Base-by-base conservation (phyloP, 2,797 vertebrate genomes). In the Phyllotis vaccarum region DNA sequence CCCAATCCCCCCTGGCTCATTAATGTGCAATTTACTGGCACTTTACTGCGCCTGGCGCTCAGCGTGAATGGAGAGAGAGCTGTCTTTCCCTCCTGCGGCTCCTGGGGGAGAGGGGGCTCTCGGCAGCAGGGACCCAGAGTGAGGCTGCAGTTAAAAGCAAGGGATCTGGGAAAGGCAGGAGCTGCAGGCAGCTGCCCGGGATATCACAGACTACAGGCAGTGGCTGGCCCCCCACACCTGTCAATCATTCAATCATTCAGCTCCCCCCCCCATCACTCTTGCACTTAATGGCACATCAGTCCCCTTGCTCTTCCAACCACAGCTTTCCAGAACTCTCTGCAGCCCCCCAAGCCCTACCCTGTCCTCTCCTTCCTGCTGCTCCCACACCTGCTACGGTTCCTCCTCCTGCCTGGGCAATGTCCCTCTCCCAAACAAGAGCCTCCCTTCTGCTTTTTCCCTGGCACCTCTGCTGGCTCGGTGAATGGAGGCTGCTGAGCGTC, bases 21-120 rank as follows among this genome's bases (percentile, higher is more conserved):
- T 99, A 99, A 98, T 98, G 98, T 94, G 98, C 98, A 98, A 98
- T 98, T 99, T 98, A 98, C 98, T 96, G 98, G 98, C 98, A 98
- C 98, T 98, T 98, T 98, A 98, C 98, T 95, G 98, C 97, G 98
- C 97, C 98, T 98, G 97, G 98, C 97, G 96, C 97, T 98, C 98
- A 98, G 98, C 72, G 97, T 98, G 10, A 40, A 37, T 19, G 49
- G 27, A n/a, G 52, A 43, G 31, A 58, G 85, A 5, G 52, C 64
- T 8, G 49, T 1, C 2, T 21, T 62, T 56, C 54, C 89, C 88
- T 95, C 70, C 13, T n/a, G 75, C 85, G 11, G 60, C 46, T 95
- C 97, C 97, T 96, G 0, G n/a, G 95, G 95, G 96, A 40, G 52
- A 52, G 85, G 17, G 1, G 10, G 19, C 89, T 21, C 49, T 27